phyloP scores from a whole-genome alignment of 2,113 vertebrate genomes.

The Tyrannus savana region DNA sequence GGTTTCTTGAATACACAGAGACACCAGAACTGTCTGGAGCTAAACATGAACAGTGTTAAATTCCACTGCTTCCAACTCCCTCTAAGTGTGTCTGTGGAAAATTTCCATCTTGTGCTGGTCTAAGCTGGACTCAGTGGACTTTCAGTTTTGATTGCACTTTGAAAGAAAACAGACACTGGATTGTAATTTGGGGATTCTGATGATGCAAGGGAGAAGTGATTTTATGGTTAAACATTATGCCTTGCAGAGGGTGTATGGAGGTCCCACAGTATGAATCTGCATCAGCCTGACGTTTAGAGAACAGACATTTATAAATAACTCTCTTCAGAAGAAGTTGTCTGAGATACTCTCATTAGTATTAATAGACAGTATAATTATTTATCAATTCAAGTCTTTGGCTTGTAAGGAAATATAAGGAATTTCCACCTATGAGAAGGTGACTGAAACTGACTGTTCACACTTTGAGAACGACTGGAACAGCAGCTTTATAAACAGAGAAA shows the following conservation, averaged over 20 bases:
- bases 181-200: not conserved
- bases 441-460: not conserved
- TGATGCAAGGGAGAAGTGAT: not conserved
- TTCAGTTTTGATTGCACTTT: not conserved
- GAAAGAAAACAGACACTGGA: not conserved
- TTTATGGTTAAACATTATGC: not conserved
- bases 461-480: not conserved
- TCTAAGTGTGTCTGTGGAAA: not conserved
- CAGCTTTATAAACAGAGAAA: not conserved
- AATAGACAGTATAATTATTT: not conserved
- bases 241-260: not conserved
- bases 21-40: not conserved
- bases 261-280: not conserved
- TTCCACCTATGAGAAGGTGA: not conserved
- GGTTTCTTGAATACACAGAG: not conserved
- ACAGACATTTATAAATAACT: not conserved
- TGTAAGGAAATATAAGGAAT: not conserved
- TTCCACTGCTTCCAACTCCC: not conserved
- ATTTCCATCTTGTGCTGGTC: not conserved
- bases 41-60: not conserved
- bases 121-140: not conserved
- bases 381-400: not conserved
- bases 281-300: not conserved
- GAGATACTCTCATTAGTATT: not conserved
- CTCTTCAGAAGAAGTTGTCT: not conserved